Evolutionary conservation across 2,888 invertebrate species (phyloP), one percentile per base, ranked within the genome.

Genomic region (Abrostola tripartita): DNA sequence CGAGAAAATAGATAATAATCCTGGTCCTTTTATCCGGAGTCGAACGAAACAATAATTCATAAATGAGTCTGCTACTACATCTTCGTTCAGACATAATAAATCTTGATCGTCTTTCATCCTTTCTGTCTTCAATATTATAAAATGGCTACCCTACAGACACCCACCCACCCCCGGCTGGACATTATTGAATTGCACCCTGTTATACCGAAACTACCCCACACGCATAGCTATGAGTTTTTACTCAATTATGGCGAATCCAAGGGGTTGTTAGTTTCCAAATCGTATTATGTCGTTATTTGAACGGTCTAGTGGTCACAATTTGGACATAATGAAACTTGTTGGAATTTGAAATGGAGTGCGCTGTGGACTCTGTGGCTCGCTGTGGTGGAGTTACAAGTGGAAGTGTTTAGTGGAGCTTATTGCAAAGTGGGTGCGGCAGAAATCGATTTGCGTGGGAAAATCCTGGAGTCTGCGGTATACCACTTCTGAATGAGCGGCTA

Each of bases 221-320:
- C 44, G 44, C 44, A 51, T 60, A 37, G 47, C 49, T 37, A 41
- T 61, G 72, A 75, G 71, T 79, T 79, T 79, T 78, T 79, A 79
- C 71, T 79, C 80, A 77, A 78, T 78, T 78, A 78, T 63, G 52
- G 35, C 58, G 55, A 68, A 74, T 71, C 61, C 68, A 49, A 61
- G 71, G 65, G 73, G 71, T 63, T 63, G 78, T 79, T 79, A 76
- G 77, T 71, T 47, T 68, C 53, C 58, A 71, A 79, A 79, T 68
- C 44, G 57, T 42, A 68, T 78, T 79, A 78, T 66, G 56, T 66
- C 76, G 71, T 72, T 70, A 72, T 70, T 65, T 65, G 10, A 57
- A 52, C 52, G 47, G 54, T 11, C 47, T n/a, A 61, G 68, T 65
- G 66, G 64, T 12, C 68, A 64, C 65, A 65, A 66, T 76, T 67